phyloP scores from a whole-genome alignment of 2,113 vertebrate genomes.

The Platichthys flesus region DNA sequence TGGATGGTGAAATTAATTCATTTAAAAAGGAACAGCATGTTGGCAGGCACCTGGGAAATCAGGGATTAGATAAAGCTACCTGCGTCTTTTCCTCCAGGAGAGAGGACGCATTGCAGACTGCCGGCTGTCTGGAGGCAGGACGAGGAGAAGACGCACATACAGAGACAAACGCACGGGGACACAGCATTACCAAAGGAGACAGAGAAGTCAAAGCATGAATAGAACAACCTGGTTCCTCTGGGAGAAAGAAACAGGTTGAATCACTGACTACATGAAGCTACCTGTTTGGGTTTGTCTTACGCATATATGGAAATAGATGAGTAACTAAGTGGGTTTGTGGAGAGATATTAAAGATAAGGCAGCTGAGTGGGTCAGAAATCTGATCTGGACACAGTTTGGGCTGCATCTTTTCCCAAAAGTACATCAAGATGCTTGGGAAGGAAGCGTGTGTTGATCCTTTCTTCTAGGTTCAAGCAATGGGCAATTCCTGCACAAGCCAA shows the following conservation, averaged over 20 bases:
- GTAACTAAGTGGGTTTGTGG: background rate
- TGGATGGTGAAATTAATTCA: constrained; percentile 43
- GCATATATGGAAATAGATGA: background rate
- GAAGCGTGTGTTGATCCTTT: no score
- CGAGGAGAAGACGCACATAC: background rate
- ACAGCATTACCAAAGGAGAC: background rate
- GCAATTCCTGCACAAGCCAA: no score
- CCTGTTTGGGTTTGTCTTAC: background rate
- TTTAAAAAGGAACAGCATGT: constrained; percentile 38
- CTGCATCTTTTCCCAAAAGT: no score
- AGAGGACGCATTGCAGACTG: constrained; percentile 19
- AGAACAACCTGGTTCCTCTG: background rate
- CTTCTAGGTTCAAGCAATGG: no score
- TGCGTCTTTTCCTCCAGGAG: constrained; percentile 25
- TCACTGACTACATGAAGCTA: background rate
- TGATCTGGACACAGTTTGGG: no score
- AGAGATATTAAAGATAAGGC: background rate
- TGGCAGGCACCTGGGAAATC: constrained; percentile 47
- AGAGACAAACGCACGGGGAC: constrained; percentile 12
- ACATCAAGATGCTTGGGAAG: no score
- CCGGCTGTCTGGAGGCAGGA: constrained; percentile 11
- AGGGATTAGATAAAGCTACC: constrained; percentile 51
- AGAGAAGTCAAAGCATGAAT: constrained; percentile 6
- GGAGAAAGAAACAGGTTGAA: background rate
- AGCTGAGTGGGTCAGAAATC: background rate